Percentiles rank a stretch among this genome's conserved stretches.
phyloP scores from a whole-genome alignment of 2,888 invertebrate species.

The Andrena bicolor region DNA sequence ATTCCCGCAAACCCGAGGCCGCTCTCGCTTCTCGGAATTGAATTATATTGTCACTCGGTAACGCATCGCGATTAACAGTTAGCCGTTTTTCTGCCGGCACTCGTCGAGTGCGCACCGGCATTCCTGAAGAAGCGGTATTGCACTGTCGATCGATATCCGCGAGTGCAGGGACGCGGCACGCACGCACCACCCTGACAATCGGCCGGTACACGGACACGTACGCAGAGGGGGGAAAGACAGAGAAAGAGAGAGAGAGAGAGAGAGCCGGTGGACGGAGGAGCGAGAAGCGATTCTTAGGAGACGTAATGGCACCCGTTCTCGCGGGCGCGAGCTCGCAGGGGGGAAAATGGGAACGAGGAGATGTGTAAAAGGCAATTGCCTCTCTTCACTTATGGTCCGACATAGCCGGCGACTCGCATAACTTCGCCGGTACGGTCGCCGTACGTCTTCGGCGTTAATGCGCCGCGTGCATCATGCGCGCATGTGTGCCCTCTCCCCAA shows the following conservation, averaged over 20 bases:
- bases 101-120: constrained; percentile 40
- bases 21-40: constrained; percentile 46
- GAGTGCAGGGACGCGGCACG: constrained; percentile 18
- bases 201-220: constrained; percentile 11
- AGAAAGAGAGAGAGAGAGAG: neutral
- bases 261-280: constrained; percentile 33
- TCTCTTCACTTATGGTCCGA: constrained; percentile 81
- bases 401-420: constrained; percentile 76
- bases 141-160: constrained; percentile 63
- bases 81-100: constrained; percentile 53
- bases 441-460: constrained; percentile 66
- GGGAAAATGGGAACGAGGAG: constrained; percentile 80
- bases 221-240: neutral
- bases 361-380: constrained; percentile 83
- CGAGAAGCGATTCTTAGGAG: constrained; percentile 77
- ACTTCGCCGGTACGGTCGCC: constrained; percentile 67
- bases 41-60: constrained; percentile 63
- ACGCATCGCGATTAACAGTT: constrained; percentile 62
- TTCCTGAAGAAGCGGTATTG: constrained; percentile 61
- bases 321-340: constrained; percentile 61
- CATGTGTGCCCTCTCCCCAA: constrained; percentile 11
- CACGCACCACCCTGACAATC: constrained; percentile 41
- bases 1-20: constrained; percentile 35
- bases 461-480: constrained; percentile 37
- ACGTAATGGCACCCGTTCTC: constrained; percentile 76